Evolutionary conservation across 2,113 vertebrate species (phyloP).

Genomic region (Chionis minor): DNA sequence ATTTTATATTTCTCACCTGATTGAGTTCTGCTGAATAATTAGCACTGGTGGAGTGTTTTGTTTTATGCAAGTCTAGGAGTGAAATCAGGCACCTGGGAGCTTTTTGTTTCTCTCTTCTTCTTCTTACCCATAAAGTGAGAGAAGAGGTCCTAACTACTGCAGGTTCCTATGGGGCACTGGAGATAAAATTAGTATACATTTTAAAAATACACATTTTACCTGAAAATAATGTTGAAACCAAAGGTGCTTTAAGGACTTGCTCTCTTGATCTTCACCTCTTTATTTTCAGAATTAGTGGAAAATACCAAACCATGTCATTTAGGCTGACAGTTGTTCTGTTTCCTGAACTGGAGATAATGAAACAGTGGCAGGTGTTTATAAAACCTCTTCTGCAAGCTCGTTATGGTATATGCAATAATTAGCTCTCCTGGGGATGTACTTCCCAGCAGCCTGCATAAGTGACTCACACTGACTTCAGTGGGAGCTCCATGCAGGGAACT

Average conservation of each 20-base stretch:
- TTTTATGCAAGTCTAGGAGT: background rate
- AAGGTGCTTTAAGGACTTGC: background rate
- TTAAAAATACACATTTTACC: background rate
- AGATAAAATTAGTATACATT: background rate
- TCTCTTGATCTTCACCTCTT: background rate
- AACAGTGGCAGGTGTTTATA: constrained; percentile 36
- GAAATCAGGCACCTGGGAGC: background rate
- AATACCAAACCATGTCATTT: background rate
- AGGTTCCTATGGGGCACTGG: accelerated
- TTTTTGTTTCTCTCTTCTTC: background rate
- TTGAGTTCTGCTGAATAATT: background rate
- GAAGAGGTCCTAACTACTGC: background rate
- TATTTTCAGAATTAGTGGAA: background rate
- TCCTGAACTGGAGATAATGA: constrained; percentile 20
- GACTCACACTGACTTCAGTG: constrained; percentile 1
- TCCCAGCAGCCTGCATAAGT: constrained; percentile 9
- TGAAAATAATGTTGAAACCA: background rate
- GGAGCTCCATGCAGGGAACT: background rate
- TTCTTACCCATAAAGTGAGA: background rate
- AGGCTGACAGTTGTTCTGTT: background rate
- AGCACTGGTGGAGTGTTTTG: background rate
- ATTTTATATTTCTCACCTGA: background rate
- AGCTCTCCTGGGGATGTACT: constrained; percentile 10
- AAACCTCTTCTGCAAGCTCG: background rate
- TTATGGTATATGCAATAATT: constrained; percentile 37